Evolutionary conservation across 2,113 vertebrate species (phyloP).

Genomic region (Ginglymostoma cirratum): DNA sequence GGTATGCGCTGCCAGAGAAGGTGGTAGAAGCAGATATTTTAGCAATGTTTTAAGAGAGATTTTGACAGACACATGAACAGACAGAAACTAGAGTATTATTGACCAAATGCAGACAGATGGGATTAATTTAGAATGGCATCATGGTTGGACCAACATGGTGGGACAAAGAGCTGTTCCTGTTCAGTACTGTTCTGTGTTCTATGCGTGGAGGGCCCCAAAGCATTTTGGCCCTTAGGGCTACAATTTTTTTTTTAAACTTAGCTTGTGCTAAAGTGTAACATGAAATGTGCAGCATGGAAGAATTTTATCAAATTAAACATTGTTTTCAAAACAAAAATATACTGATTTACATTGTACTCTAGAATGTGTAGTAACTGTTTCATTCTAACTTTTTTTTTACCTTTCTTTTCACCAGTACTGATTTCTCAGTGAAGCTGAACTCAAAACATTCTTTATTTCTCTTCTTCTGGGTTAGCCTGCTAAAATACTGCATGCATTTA

Average conservation of each 20-base stretch:
- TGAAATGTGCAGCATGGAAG: not conserved
- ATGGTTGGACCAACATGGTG: no score
- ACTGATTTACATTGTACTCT: not conserved
- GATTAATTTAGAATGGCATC: no score
- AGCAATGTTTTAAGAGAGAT: no score
- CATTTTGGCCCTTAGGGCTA: not conserved
- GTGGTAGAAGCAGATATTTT: no score
- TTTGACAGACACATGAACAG: no score
- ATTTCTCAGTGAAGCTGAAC: slow-evolving; percentile 16
- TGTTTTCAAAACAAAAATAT: not conserved
- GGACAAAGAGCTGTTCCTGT: no score
- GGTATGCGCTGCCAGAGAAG: no score
- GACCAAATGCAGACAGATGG: no score
- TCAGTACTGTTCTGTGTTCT: no score
- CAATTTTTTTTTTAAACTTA: not conserved
- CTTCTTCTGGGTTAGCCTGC: slow-evolving; percentile 30
- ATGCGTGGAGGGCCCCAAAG: not conserved
- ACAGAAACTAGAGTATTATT: no score
- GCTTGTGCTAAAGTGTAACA: not conserved
- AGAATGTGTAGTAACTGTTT: slow-evolving; percentile 17
- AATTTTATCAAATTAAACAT: not conserved
- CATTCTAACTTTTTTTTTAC: slow-evolving; percentile 1
- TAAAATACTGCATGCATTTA: slow-evolving; percentile 27
- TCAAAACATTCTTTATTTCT: slow-evolving; percentile 34
- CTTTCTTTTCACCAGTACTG: slow-evolving; percentile 23